Evolutionary conservation across 2,888 invertebrate species (phyloP).

Genomic region (Blastobasis lacticolella): DNA sequence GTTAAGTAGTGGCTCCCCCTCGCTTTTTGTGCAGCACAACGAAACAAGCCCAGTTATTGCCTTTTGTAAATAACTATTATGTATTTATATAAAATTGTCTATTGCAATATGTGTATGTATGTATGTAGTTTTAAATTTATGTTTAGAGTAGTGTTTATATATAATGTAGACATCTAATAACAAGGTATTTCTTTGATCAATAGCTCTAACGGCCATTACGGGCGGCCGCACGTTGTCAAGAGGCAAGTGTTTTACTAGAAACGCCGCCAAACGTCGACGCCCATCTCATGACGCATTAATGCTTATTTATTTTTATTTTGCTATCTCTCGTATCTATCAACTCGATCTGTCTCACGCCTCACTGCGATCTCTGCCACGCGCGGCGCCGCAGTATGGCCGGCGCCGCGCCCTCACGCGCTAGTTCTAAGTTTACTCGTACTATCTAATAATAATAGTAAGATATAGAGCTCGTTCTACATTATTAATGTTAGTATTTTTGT

Average conservation of each 20-base stretch:
- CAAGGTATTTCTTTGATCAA: slow-evolving; percentile 59
- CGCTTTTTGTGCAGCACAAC: slow-evolving; percentile 20
- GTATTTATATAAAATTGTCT: too few species aligned
- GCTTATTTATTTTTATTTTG: slow-evolving; percentile 61
- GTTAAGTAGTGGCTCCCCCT: slow-evolving; percentile 12
- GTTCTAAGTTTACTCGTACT: slow-evolving; percentile 11
- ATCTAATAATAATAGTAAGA: slow-evolving; percentile 38
- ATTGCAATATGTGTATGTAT: too few species aligned
- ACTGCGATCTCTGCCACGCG: slow-evolving; percentile 38
- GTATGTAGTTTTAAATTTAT: too few species aligned
- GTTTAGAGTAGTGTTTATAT: too few species aligned
- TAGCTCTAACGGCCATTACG: slow-evolving; percentile 74
- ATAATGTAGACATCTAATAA: slow-evolving; percentile 23
- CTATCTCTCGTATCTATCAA: slow-evolving; percentile 23
- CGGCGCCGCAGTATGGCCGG: slow-evolving; percentile 36
- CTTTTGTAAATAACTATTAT: too few species aligned
- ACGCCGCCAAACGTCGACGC: slow-evolving; percentile 62
- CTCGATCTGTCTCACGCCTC: slow-evolving; percentile 32
- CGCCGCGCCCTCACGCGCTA: slow-evolving; percentile 26
- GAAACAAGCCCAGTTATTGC: too few species aligned
- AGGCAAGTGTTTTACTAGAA: slow-evolving; percentile 75
- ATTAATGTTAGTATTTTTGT: slow-evolving; percentile 85
- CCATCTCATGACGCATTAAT: slow-evolving; percentile 72
- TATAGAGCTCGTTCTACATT: slow-evolving; percentile 60
- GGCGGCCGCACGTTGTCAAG: slow-evolving; percentile 72